phyloP scores from a whole-genome alignment of 2,113 vertebrate species.

The Mormyrus lacerda region DNA sequence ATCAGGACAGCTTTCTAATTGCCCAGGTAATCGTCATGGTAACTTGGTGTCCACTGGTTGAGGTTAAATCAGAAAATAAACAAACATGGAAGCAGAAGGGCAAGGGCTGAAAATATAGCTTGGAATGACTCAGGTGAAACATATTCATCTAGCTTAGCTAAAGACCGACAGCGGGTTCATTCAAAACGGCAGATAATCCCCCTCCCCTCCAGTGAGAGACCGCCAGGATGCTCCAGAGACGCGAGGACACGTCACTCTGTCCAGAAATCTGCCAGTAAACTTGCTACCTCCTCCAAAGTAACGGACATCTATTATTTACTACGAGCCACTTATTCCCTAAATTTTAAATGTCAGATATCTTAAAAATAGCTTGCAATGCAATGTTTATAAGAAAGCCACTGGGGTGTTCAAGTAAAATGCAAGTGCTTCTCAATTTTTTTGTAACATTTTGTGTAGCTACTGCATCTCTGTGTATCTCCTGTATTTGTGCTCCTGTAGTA shows the following conservation, averaged over 20 bases:
- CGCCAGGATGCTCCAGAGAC: not conserved
- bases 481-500: not conserved
- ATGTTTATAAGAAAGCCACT: not conserved
- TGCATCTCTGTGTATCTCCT: not conserved
- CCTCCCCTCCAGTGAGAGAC: not conserved
- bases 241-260: not conserved
- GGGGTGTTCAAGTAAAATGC: not conserved
- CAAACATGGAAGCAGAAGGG: not conserved
- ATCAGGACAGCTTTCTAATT: not conserved
- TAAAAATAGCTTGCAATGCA: constrained; percentile 41
- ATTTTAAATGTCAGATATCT: constrained; percentile 40
- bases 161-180: not conserved
- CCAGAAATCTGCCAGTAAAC: not conserved
- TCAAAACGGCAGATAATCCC: not conserved
- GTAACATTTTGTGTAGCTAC: not conserved
- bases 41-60: not conserved
- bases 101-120: not conserved
- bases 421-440: not conserved
- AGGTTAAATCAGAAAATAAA: not conserved
- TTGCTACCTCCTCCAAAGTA: constrained; percentile 10
- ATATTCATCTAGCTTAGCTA: not conserved
- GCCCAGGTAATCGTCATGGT: not conserved
- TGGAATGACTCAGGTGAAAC: not conserved
- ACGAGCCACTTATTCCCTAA: constrained; percentile 38
- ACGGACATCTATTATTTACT: constrained; percentile 39